These are phyloP conservation scores for Lasioglossum lativentre DNA, from an alignment of 2,888 invertebrate genomes.

Conservation along the genomic window DNA sequence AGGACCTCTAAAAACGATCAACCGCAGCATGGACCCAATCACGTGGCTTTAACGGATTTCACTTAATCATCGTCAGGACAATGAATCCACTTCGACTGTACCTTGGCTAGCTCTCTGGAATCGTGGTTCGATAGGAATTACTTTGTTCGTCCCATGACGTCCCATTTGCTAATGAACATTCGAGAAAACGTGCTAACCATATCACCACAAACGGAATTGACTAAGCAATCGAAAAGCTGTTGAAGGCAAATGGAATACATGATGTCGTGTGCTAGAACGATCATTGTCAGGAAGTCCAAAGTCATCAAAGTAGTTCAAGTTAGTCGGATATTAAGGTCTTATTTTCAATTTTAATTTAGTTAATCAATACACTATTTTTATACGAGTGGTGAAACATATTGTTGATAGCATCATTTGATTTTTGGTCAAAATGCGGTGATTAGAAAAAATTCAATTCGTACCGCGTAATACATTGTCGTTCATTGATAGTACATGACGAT, in stretches of 20 bases:
- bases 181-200: background rate
- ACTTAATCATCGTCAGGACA: conserved; percentile 26
- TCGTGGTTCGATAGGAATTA: conserved; percentile 7
- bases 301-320: background rate
- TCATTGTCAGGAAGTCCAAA: background rate
- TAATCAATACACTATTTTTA: too few species aligned
- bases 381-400: too few species aligned
- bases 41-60: conserved; percentile 20
- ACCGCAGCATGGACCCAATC: background rate
- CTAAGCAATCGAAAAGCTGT: background rate
- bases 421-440: too few species aligned
- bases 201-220: background rate
- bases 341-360: too few species aligned
- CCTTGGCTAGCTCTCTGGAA: background rate
- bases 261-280: background rate
- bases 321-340: too few species aligned
- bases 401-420: too few species aligned
- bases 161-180: conserved; percentile 9
- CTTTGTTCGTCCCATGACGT: background rate
- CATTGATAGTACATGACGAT: too few species aligned
- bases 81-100: background rate
- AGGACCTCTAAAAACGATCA: conserved; percentile 4
- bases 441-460: too few species aligned
- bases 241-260: background rate
- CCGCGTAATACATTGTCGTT: too few species aligned